These are phyloP conservation scores for Anoplolepis gracilipes DNA, from an alignment of 1,140 invertebrate species.

Conservation along the genomic window DNA sequence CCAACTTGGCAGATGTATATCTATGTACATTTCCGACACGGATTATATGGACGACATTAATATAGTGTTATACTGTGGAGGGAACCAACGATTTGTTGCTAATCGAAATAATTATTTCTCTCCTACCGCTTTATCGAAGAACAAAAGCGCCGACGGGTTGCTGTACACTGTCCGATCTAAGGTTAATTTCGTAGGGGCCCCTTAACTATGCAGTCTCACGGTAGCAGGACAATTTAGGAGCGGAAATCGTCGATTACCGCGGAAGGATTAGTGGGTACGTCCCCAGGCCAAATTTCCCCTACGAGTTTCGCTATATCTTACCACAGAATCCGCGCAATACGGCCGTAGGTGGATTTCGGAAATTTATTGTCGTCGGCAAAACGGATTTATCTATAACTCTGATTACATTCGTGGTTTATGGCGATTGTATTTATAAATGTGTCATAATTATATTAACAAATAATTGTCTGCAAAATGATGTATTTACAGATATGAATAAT, in stretches of 20 bases:
- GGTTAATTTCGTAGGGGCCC: conserved; percentile 56
- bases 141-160: conserved; percentile 58
- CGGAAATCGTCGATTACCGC: conserved; percentile 80
- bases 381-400: conserved; percentile 61
- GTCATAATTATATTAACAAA: conserved; percentile 44
- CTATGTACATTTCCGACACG: not conserved
- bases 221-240: conserved; percentile 76
- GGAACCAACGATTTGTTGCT: conserved; percentile 49
- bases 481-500: not conserved
- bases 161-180: conserved; percentile 45
- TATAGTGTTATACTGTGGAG: not conserved
- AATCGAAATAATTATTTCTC: conserved; percentile 70
- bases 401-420: conserved; percentile 52
- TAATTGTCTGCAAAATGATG: not conserved
- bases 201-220: conserved; percentile 34
- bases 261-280: conserved; percentile 77
- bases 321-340: conserved; percentile 60
- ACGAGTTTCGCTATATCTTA: conserved; percentile 68
- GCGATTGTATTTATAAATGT: conserved; percentile 2
- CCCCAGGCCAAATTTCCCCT: conserved; percentile 68
- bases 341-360: conserved; percentile 70
- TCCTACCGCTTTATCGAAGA: conserved; percentile 36
- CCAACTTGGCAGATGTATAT: not conserved
- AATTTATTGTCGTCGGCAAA: conserved; percentile 63
- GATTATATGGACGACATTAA: conserved; percentile 17